These are phyloP conservation scores for Phylloscopus trochiloides DNA, from an alignment of 2,113 vertebrate species.

Conservation along the genomic window DNA sequence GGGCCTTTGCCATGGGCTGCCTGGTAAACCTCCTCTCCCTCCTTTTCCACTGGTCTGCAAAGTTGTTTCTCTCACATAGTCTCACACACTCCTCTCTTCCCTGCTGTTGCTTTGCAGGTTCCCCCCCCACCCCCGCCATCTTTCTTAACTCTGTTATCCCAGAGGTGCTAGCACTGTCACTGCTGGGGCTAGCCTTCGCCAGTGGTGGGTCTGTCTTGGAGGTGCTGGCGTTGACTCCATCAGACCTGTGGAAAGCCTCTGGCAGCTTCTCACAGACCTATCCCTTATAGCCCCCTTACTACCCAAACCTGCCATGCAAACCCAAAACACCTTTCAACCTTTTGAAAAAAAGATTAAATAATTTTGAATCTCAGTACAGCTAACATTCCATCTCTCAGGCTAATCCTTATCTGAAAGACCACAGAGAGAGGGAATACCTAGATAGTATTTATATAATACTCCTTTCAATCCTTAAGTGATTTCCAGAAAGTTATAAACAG, in stretches of 20 bases:
- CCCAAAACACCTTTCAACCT: not conserved
- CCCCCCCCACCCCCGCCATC: no score
- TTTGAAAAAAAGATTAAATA: not conserved
- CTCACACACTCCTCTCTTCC: not conserved
- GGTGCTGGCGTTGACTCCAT: not conserved
- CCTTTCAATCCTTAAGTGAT: not conserved
- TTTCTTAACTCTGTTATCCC: rapidly evolving
- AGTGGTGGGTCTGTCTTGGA: rapidly evolving
- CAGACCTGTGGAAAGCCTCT: not conserved
- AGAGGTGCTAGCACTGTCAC: rapidly evolving
- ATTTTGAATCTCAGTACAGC: not conserved
- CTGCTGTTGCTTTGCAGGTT: no score
- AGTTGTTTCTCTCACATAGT: not conserved
- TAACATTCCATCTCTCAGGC: not conserved
- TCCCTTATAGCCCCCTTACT: rapidly evolving
- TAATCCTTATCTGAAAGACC: not conserved
- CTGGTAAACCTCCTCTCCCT: not conserved
- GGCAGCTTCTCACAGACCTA: not conserved
- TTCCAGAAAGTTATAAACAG: not conserved
- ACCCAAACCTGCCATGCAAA: not conserved
- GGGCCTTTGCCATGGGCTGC: rapidly evolving
- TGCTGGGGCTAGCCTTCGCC: not conserved
- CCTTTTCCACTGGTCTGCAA: not conserved
- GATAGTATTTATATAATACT: not conserved
- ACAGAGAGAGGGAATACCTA: not conserved